Evolutionary conservation across 2,888 invertebrate genomes (phyloP).

Genomic region (Calliopum simillimum): DNA sequence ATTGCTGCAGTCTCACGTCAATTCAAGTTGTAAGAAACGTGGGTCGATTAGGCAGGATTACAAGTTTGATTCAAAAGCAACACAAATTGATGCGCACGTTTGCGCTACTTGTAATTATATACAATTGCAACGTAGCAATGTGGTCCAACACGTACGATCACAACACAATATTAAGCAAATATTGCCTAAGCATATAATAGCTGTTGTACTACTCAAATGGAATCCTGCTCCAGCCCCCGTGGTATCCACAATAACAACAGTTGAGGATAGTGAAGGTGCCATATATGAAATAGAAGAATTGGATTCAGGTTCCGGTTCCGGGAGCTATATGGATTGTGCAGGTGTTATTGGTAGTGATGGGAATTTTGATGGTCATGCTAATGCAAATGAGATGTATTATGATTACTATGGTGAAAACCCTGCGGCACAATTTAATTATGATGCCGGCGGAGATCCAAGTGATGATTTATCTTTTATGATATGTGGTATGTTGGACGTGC

Average conservation of each 20-base stretch:
- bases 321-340: background rate
- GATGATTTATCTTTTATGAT: constrained; percentile 58
- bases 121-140: constrained; percentile 73
- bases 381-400: background rate
- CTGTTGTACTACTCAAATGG: constrained; percentile 46
- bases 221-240: constrained; percentile 39
- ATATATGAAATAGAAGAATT: constrained; percentile 38
- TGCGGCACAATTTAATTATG: constrained; percentile 28
- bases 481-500: constrained; percentile 56
- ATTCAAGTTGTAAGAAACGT: constrained; percentile 44
- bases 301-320: background rate
- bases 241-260: constrained; percentile 41
- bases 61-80: constrained; percentile 45
- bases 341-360: background rate
- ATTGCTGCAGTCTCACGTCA: constrained; percentile 49
- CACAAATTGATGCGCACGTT: constrained; percentile 70
- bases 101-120: constrained; percentile 79
- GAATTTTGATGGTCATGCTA: background rate
- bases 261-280: constrained; percentile 35
- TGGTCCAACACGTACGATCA: constrained; percentile 72
- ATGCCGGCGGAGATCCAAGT: constrained; percentile 41
- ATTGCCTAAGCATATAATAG: constrained; percentile 47
- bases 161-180: constrained; percentile 50
- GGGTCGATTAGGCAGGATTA: constrained; percentile 45
- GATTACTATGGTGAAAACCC: background rate